Evolutionary conservation across 2,113 vertebrate species (phyloP).

Genomic region (Clarias macrocephalus): DNA sequence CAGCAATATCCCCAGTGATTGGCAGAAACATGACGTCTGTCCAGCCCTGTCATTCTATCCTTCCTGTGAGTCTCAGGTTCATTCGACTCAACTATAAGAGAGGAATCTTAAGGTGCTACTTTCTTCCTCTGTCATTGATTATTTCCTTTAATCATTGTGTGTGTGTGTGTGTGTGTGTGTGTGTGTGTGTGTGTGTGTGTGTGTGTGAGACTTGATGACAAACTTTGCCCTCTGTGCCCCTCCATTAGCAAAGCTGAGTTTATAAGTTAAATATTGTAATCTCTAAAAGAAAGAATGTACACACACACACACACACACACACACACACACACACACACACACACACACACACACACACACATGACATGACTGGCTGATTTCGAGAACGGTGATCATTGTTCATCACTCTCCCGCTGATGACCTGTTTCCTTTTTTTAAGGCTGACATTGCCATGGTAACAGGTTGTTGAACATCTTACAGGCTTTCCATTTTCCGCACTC

Average conservation of each 20-base stretch:
- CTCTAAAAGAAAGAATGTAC: not conserved
- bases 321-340: slow-evolving; percentile 7
- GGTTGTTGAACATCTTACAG: not conserved
- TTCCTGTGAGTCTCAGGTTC: not conserved
- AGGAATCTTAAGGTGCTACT: slow-evolving; percentile 47
- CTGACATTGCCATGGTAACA: slow-evolving; percentile 83
- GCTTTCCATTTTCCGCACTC: not conserved
- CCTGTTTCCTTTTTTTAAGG: slow-evolving; percentile 72
- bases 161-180: slow-evolving; percentile 5
- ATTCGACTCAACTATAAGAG: not conserved
- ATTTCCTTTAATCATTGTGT: not conserved
- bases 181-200: not conserved
- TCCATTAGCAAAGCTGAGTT: not conserved
- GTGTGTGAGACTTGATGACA: not conserved
- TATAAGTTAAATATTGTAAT: not conserved
- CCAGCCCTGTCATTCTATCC: not conserved
- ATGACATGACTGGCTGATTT: not conserved
- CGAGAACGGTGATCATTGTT: not conserved
- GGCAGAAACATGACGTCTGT: not conserved
- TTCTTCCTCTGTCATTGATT: not conserved
- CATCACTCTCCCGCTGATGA: slow-evolving; percentile 72
- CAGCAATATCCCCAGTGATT: not conserved
- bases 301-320: not conserved
- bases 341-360: not conserved
- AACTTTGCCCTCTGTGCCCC: not conserved